phyloP scores from a whole-genome alignment of 2,888 invertebrate species.

The Barypeithes pellucidus region DNA sequence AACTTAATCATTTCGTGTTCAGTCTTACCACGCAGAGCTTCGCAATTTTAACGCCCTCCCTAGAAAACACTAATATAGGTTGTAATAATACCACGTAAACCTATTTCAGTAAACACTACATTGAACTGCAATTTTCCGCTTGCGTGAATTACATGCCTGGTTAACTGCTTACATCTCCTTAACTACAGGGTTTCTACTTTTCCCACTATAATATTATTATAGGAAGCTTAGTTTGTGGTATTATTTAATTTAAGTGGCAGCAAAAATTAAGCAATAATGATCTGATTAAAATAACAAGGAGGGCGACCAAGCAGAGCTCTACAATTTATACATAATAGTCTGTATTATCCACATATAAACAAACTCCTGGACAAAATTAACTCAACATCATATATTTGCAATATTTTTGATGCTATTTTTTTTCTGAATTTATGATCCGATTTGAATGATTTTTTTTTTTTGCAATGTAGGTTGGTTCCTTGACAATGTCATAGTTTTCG shows the following conservation, averaged over 20 bases:
- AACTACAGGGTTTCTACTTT: conserved; percentile 8
- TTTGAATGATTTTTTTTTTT: no score
- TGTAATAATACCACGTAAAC: conserved; percentile 31
- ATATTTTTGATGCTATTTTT: no score
- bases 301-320: no score
- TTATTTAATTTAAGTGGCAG: not conserved
- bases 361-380: no score
- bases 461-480: no score
- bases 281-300: no score
- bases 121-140: conserved; percentile 35
- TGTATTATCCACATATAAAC: no score
- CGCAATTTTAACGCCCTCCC: conserved; percentile 8
- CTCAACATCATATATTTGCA: no score
- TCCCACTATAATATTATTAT: not conserved
- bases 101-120: conserved; percentile 35
- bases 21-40: not conserved
- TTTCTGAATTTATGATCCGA: no score
- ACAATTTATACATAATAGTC: no score
- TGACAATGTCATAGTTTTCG: no score
- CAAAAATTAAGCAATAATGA: no score
- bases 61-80: conserved; percentile 36
- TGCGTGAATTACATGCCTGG: conserved; percentile 22
- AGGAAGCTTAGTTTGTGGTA: not conserved
- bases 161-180: conserved; percentile 32
- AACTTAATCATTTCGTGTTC: not conserved